These are phyloP conservation scores for Penaeus japonicus DNA, from an alignment of 1,140 invertebrate species.

Conservation along the genomic window DNA sequence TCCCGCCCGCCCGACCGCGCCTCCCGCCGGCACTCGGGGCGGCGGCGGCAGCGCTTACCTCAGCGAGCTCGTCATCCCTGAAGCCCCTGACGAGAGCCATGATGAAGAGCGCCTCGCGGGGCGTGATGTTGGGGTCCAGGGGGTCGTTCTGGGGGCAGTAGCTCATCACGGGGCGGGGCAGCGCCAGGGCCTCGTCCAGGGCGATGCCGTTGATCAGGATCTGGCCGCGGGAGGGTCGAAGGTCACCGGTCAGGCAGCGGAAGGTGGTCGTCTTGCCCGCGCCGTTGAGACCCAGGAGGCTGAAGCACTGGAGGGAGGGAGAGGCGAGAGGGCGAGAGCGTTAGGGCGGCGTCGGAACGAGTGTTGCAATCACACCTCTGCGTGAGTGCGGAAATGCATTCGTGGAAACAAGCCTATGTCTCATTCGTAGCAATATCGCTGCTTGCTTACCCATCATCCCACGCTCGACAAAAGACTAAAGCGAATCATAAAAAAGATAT, in stretches of 20 bases:
- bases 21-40: no score
- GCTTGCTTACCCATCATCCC: no score
- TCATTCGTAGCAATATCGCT: no score
- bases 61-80: not conserved
- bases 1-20: no score
- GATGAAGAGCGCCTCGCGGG: slow-evolving; percentile 61
- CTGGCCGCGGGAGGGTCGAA: slow-evolving; percentile 66
- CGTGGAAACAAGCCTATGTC: no score
- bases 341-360: not conserved
- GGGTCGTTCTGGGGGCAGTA: slow-evolving; percentile 69
- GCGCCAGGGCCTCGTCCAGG: slow-evolving; percentile 48
- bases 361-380: no score
- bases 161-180: slow-evolving; percentile 62
- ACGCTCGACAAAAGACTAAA: no score
- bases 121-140: slow-evolving; percentile 66
- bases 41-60: not conserved
- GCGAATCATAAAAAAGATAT: no score
- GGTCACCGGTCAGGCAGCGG: slow-evolving; percentile 72
- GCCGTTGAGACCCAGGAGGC: slow-evolving; percentile 64
- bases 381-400: no score
- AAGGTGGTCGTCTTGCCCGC: slow-evolving; percentile 72
- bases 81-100: slow-evolving; percentile 61
- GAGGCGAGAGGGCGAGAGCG: not conserved
- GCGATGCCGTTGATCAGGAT: slow-evolving; percentile 63
- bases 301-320: slow-evolving; percentile 62